These are phyloP conservation scores for Halcyon chelicuti DNA, from an alignment of 2,797 vertebrate genomes.

Conservation along the genomic window DNA sequence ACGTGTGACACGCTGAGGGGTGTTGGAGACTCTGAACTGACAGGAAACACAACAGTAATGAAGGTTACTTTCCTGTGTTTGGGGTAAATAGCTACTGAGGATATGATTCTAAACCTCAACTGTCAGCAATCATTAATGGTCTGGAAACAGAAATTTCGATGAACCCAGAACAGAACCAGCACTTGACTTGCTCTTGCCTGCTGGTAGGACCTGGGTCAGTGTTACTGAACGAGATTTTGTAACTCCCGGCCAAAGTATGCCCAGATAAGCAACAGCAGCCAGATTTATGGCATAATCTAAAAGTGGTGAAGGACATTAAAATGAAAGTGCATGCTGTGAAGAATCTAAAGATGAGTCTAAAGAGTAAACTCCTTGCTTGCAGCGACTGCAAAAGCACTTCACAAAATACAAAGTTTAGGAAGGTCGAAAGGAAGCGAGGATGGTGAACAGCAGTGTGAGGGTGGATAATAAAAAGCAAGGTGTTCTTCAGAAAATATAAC, in stretches of 20 bases:
- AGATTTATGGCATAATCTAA: background rate
- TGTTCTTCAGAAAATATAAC: background rate
- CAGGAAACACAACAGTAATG: background rate
- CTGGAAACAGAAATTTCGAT: background rate
- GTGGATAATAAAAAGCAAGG: background rate
- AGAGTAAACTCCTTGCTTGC: background rate
- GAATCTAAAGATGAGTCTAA: background rate
- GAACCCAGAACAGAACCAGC: background rate
- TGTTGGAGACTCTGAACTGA: background rate
- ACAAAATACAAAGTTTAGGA: background rate
- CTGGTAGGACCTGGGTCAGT: background rate
- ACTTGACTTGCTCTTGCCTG: background rate
- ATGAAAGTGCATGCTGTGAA: background rate
- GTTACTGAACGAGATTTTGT: background rate
- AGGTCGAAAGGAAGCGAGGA: background rate
- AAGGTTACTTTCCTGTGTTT: background rate
- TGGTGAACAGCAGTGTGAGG: background rate
- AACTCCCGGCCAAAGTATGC: background rate
- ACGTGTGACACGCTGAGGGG: background rate
- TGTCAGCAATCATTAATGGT: background rate
- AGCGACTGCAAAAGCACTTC: background rate
- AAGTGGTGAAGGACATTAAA: background rate
- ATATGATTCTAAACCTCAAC: background rate
- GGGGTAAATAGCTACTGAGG: background rate
- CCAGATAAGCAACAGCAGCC: background rate